phyloP scores from a whole-genome alignment of 1,140 invertebrate genomes.

The Holotrichia oblita region DNA sequence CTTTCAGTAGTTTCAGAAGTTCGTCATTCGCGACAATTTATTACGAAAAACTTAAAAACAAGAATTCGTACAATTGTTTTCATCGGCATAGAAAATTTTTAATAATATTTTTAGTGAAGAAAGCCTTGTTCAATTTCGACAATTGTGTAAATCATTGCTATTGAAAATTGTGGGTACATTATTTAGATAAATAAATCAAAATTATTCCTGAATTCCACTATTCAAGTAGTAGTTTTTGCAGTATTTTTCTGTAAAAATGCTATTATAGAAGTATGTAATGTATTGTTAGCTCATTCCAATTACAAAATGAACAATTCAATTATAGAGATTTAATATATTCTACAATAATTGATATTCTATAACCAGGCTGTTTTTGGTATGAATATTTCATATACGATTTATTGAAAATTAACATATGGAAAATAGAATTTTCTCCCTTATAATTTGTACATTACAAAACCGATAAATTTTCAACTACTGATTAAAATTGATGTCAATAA shows the following conservation, averaged over 20 bases:
- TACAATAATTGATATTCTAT: conserved; percentile 13
- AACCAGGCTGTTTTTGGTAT: neutral
- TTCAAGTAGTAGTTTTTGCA: no score
- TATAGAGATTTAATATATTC: neutral
- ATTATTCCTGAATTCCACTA: no score
- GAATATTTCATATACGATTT: conserved; percentile 13
- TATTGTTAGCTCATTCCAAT: neutral
- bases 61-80: no score
- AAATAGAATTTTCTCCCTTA: conserved; percentile 14
- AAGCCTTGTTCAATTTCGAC: no score
- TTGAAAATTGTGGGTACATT: no score
- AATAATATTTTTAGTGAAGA: no score
- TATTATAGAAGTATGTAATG: neutral
- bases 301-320: neutral
- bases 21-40: no score
- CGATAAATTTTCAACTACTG: conserved; percentile 12
- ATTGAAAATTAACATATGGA: conserved; percentile 23
- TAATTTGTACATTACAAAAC: conserved; percentile 4
- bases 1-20: no score
- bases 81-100: no score
- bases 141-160: no score
- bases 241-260: neutral
- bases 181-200: no score
- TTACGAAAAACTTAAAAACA: no score
- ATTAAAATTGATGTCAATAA: conserved; percentile 10